Evolutionary conservation across 1,140 invertebrate species (phyloP), one percentile per base, ranked within the genome.

Genomic region (Venturia canescens): DNA sequence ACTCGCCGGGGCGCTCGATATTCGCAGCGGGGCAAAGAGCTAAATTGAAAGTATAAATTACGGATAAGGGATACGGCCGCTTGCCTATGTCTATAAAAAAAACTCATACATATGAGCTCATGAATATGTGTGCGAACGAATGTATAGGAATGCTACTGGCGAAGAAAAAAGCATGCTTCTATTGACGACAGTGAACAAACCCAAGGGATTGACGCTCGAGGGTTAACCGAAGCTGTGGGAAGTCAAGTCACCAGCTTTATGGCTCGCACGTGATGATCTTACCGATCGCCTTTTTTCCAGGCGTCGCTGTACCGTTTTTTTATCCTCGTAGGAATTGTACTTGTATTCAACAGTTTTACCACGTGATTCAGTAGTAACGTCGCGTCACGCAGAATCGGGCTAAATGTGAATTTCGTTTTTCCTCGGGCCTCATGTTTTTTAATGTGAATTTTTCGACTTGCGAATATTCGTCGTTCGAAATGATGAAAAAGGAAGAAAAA

Each of bases 11-110:
- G 13, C 38, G 38, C 38, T 67, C 80, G 79, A 83, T 81, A 82
- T 82, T 80, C 81, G 53, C 63, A 29, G 66, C 63, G 29, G 63
- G 72, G 60, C 48, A n/a, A 21, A 31, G 21, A 57, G 79, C 83
- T 89, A 90, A 90, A 90, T 90, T 89, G 88, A 90, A 90, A 89
- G 88, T 90, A 90, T 90, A 90, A 89, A 90, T 90, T 90, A 89
- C 84, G 85, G 84, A 89, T 90, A 90, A 89, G 86, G 80, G 84
- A 88, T 78, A 83, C 71, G 70, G 29, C 53, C 63, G 50, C 3
- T 57, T 79, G 67, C 34, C 29, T 18, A 48, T 48, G 53, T 71
- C 53, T 76, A 21, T 21, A 26, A 26, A 63, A 34, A 27, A 57
- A 27, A 44, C 13, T 11, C 38, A 44, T 44, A 44, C 11, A 34